A percentile compares a stretch with the other conserved stretches of the same genome.
phyloP scores from a whole-genome alignment of 2,797 vertebrate genomes.

The Molossus alvarezi region DNA sequence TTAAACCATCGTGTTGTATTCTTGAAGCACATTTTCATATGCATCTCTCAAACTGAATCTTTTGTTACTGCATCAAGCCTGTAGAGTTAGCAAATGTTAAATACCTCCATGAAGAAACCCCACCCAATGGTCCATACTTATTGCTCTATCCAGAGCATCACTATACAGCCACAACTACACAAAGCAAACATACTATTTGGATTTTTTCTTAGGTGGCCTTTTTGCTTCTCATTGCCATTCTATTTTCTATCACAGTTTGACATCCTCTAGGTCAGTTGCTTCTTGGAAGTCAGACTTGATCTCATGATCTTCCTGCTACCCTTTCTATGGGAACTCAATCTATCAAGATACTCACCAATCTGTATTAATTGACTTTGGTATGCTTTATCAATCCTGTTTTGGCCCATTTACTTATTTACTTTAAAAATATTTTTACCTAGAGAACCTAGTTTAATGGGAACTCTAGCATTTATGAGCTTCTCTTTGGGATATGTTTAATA shows the following conservation, averaged over 20 bases:
- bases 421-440: constrained; percentile 39
- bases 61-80: neutral
- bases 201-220: neutral
- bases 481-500: constrained; percentile 14
- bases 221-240: neutral
- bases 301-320: neutral
- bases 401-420: neutral
- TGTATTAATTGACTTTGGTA: neutral
- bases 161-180: neutral
- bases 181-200: neutral
- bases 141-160: neutral
- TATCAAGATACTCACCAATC: neutral
- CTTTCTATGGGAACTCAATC: neutral
- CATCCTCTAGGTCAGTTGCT: neutral
- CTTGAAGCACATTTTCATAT: neutral
- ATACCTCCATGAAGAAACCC: neutral
- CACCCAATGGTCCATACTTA: neutral
- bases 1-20: neutral
- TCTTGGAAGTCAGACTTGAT: constrained; percentile 35
- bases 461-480: neutral
- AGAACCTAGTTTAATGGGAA: constrained; percentile 34
- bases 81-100: neutral
- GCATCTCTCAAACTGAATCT: neutral
- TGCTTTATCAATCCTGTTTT: neutral
- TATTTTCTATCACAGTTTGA: neutral